phyloP scores from a whole-genome alignment of 2,888 invertebrate species.

The Drosophila nr. medialis region DNA sequence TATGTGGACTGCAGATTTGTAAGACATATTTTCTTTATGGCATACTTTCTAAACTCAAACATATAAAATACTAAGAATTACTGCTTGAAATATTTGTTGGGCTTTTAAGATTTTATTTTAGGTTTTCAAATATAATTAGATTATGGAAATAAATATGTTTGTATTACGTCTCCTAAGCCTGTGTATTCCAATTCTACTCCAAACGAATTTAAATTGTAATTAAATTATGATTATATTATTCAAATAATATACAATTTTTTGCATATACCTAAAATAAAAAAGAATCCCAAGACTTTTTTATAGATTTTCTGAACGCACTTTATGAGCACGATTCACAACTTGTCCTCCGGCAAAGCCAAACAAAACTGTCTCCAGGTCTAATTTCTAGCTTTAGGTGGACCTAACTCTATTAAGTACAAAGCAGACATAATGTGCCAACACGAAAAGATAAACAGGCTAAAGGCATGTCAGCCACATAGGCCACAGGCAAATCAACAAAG shows the following conservation, averaged over 20 bases:
- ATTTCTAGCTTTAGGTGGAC: slow-evolving; percentile 40
- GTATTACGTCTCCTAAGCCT: neutral
- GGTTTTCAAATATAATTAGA: neutral
- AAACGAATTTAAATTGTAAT: neutral
- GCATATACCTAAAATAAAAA: neutral
- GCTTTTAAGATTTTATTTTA: no score
- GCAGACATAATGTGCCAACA: slow-evolving; percentile 18
- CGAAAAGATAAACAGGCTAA: neutral
- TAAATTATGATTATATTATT: neutral
- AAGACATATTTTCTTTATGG: neutral
- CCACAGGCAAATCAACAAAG: slow-evolving; percentile 19
- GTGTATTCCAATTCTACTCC: neutral
- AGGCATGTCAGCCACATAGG: slow-evolving; percentile 6
- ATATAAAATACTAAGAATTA: neutral
- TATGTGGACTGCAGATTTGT: slow-evolving; percentile 16
- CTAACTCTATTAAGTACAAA: slow-evolving; percentile 59
- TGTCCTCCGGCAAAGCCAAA: neutral
- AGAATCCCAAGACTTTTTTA: neutral
- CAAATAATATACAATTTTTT: neutral
- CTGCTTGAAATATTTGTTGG: neutral
- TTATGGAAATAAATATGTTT: neutral
- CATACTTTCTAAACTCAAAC: neutral
- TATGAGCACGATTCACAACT: slow-evolving; percentile 4
- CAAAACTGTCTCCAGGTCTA: slow-evolving; percentile 18
- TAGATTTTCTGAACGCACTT: slow-evolving; percentile 18